Evolutionary conservation across 2,797 vertebrate species (phyloP).

Genomic region (Paratrypauchen microcephalus): DNA sequence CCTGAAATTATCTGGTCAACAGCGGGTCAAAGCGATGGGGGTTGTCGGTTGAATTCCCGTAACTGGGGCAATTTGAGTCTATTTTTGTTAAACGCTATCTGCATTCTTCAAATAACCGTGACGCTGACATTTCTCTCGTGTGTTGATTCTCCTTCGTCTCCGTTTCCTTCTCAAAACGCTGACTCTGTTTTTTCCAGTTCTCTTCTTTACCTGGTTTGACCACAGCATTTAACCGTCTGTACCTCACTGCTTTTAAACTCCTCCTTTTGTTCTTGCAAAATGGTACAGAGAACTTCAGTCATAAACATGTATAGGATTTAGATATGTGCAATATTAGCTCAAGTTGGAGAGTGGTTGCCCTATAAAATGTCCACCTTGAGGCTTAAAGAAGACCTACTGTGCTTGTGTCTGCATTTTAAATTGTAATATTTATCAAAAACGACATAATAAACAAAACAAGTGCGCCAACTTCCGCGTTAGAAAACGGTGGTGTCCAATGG

Average conservation of each 20-base stretch:
- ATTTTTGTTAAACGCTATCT: slow-evolving; percentile 44
- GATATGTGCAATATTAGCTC: too few species aligned
- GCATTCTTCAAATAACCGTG: slow-evolving; percentile 74
- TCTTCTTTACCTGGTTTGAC: slow-evolving; percentile 12
- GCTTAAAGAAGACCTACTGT: too few species aligned
- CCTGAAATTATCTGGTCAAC: slow-evolving; percentile 72
- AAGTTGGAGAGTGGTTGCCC: too few species aligned
- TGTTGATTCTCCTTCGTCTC: slow-evolving; percentile 24
- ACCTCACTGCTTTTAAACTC: slow-evolving; percentile 3
- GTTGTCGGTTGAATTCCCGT: slow-evolving; percentile 66
- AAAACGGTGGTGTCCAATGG: too few species aligned
- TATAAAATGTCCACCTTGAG: too few species aligned
- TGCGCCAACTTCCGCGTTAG: too few species aligned
- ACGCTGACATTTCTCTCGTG: slow-evolving; percentile 60
- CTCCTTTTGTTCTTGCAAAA: background rate
- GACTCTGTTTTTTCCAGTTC: slow-evolving; percentile 11
- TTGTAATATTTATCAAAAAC: too few species aligned
- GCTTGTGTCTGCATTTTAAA: too few species aligned
- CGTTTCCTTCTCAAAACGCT: slow-evolving; percentile 17
- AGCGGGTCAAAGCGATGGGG: slow-evolving; percentile 56
- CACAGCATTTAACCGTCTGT: background rate
- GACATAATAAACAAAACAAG: too few species aligned
- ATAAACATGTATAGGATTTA: background rate
- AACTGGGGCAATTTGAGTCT: slow-evolving; percentile 57
- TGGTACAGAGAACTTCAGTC: background rate